Base-by-base conservation (phyloP, 2,797 vertebrate species). In the Mionectes olivaceus region DNA sequence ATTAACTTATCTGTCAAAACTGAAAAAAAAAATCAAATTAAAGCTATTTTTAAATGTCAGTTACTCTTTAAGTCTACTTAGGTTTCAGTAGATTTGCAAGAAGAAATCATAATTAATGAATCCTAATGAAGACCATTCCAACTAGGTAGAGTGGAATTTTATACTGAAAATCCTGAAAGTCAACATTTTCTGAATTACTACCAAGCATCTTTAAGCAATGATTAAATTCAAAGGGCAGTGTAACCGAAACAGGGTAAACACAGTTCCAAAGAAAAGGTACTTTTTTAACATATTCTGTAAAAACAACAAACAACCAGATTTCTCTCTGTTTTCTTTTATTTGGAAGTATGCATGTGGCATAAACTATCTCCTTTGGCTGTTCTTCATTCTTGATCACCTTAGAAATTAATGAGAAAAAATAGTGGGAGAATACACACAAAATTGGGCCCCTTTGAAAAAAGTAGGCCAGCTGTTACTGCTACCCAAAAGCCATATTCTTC, bases 11-110 rank as follows among this genome's bases (percentile, higher is more conserved):
- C 24, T 61, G 19, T 35, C 43, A 83, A 49, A 85, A 78, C 13
- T 57, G 39, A 83, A 81, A 60, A 28, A 60, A 28, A 57, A 93
- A 87, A 92, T 67, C n/a, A 88, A 92, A 75, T 77, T 83, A 65
- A 27, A 67, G 2, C 28, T 74, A 52, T 23, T 71, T 89, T 94
- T 79, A 92, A 74, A 74, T 57, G 28, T 57, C 44, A 87, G 17
- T 49, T 69, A 41, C 47, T 76, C 50, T 87, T 37, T 78, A 60
- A 64, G 11, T 67, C 18, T 83, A 50, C n/a, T 77, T 75, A 79
- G 14, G 10, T 27, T 77, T 87, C 47, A 53, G 43, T 35, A 60
- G 27, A 59, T 74, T 70, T 81, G 11, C 35, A 76, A 13, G 16
- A 92, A 93, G 37, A 87, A 77, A 47, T 81, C 16, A 61, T 55